A percentile compares a stretch with the other conserved stretches of the same genome.
Conservation (phyloP, 2,797 vertebrate species). For the Acanthiza pusilla region DNA sequence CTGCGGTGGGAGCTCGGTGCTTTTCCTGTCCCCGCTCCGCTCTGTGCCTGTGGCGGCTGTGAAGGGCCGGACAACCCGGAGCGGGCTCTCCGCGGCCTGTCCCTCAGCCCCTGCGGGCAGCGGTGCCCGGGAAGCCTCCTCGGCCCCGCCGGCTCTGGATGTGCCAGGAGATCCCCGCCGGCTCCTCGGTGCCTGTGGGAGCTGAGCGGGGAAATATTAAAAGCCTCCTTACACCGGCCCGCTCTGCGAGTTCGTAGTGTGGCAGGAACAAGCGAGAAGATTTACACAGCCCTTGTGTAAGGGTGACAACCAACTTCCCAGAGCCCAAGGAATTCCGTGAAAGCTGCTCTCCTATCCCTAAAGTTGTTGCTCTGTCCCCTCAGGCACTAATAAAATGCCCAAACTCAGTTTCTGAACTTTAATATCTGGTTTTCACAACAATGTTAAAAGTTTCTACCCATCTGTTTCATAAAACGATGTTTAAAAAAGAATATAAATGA, state of each 20-base stretch:
- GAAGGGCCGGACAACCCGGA: neutral
- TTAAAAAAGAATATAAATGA: neutral
- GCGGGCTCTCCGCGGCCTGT: too few species aligned
- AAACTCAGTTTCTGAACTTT: rapidly evolving
- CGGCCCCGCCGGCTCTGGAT: neutral
- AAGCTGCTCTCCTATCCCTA: neutral
- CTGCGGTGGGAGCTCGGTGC: neutral
- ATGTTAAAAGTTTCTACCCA: rapidly evolving
- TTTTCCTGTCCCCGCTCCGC: too few species aligned
- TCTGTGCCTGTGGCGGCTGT: neutral
- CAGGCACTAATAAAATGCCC: neutral
- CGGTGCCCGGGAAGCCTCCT: neutral
- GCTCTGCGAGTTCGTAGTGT: rapidly evolving
- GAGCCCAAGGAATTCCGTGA: rapidly evolving
- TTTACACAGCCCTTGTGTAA: neutral
- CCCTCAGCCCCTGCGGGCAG: neutral
- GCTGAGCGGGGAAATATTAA: rapidly evolving
- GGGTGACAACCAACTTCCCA: rapidly evolving
- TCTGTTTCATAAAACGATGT: rapidly evolving
- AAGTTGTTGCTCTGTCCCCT: rapidly evolving
- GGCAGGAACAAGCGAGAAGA: neutral
- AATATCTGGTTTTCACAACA: neutral
- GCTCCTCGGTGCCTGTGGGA: neutral
- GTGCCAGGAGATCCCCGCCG: rapidly evolving
- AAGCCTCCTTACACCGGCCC: rapidly evolving